A percentile compares a stretch with the other conserved stretches of the same genome.
phyloP scores from a whole-genome alignment of 2,797 vertebrate genomes.

The Melopsittacus undulatus region DNA sequence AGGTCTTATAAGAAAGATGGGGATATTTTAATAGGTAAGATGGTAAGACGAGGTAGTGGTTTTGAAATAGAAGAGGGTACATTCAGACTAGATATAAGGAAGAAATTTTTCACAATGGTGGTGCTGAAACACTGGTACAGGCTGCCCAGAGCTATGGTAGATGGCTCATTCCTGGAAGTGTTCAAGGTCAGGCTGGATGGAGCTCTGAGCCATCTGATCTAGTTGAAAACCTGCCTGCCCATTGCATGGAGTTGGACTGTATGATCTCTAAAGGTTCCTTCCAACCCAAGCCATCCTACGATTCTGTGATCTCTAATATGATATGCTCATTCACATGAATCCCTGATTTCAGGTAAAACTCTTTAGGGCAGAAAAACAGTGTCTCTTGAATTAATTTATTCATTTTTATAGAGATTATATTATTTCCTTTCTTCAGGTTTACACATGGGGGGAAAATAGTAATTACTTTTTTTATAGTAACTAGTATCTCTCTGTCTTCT shows the following conservation, averaged over 20 bases:
- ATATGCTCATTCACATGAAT: background rate
- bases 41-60: background rate
- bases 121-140: background rate
- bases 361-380: background rate
- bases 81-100: background rate
- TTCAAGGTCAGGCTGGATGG: background rate
- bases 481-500: background rate
- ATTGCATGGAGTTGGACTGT: background rate
- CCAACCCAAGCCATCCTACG: background rate
- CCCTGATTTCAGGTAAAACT: background rate
- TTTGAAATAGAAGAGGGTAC: background rate
- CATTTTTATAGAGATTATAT: background rate
- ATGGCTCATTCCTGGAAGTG: background rate
- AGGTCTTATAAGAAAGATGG: background rate
- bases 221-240: background rate
- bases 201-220: fast-evolving
- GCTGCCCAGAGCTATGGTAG: background rate
- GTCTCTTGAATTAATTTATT: background rate
- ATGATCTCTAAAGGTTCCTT: background rate
- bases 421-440: background rate
- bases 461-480: background rate
- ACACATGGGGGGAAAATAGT: background rate
- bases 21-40: background rate
- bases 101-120: background rate
- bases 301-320: background rate